These are phyloP conservation scores for Masnerella sp. DNA, from an alignment of 2,888 invertebrate species.

Conservation along the genomic window DNA sequence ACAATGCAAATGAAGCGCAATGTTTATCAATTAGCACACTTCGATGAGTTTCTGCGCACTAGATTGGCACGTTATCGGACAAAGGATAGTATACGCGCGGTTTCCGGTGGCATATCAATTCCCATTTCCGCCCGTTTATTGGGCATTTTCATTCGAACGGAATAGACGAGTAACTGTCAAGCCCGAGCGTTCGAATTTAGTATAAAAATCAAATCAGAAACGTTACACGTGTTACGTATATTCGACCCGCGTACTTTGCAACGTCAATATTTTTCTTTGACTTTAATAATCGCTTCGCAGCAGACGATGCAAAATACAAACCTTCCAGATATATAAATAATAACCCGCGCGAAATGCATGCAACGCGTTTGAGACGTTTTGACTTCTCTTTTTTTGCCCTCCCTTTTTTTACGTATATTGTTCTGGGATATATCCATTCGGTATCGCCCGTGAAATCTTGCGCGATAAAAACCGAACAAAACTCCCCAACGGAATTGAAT, in stretches of 20 bases:
- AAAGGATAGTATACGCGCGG: conserved; percentile 71
- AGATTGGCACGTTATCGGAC: conserved; percentile 57
- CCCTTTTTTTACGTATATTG: conserved; percentile 18
- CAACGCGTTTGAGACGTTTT: conserved; percentile 40
- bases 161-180: conserved; percentile 25
- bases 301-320: conserved; percentile 35
- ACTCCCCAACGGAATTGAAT: conserved; percentile 44
- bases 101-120: conserved; percentile 76
- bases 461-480: conserved; percentile 11
- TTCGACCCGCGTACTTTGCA: conserved; percentile 12
- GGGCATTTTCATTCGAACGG: conserved; percentile 40
- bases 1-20: conserved; percentile 7
- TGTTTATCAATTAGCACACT: conserved; percentile 41
- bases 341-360: conserved; percentile 39
- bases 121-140: conserved; percentile 70
- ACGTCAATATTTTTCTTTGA: conserved; percentile 44
- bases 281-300: conserved; percentile 45
- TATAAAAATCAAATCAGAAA: conserved; percentile 35
- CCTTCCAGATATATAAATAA: conserved; percentile 49
- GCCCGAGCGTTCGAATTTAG: conserved; percentile 14
- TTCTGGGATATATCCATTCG: conserved; percentile 37
- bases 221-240: conserved; percentile 18
- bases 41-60: conserved; percentile 48
- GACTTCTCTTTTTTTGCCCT: background rate
- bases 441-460: conserved; percentile 49